A percentile compares a stretch with the other conserved stretches of the same genome.
Evolutionary conservation across 2,797 vertebrate species (phyloP).

Genomic region (Rallus crepitans): DNA sequence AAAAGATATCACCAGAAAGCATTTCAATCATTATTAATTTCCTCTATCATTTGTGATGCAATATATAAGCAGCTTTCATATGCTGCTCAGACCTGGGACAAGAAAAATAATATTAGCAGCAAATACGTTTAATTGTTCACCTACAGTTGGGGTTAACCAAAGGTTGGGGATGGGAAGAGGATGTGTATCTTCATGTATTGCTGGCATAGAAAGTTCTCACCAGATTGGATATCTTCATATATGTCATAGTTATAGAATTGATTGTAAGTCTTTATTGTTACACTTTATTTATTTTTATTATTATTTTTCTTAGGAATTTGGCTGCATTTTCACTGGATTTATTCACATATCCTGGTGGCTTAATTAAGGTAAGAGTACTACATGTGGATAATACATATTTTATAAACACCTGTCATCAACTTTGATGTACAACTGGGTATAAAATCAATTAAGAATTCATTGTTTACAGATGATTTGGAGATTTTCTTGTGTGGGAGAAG

Average conservation of each 20-base stretch:
- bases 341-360: neutral
- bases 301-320: neutral
- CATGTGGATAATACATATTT: neutral
- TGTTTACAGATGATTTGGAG: neutral
- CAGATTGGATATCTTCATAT: neutral
- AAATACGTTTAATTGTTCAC: neutral
- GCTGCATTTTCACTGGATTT: neutral
- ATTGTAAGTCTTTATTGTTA: neutral
- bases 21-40: constrained; percentile 40
- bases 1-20: neutral
- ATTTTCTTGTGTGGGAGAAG: neutral
- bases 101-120: neutral
- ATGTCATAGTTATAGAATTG: neutral
- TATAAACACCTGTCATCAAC: neutral
- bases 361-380: constrained; percentile 63
- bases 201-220: neutral
- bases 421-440: neutral
- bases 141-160: neutral
- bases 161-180: neutral
- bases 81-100: neutral
- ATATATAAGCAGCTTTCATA: neutral
- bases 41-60: neutral
- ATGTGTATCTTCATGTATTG: neutral
- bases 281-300: neutral
- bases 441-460: neutral